Conservation (phyloP, 2,888 invertebrate species). For the Drosophila anomalipes region DNA sequence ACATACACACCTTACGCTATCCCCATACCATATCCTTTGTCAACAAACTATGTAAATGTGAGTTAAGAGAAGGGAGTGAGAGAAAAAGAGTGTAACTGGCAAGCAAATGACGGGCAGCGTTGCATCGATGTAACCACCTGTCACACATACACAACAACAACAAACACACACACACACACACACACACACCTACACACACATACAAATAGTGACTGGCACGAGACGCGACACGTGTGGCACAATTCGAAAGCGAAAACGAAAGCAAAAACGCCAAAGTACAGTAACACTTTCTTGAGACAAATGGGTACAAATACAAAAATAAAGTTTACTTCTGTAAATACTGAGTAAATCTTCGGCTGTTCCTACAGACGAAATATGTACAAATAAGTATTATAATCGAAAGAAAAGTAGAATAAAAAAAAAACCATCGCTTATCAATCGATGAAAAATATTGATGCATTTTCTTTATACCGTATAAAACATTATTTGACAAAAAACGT, state of each 20-base stretch:
- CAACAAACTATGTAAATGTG: slow-evolving; percentile 6
- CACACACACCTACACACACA: slow-evolving; percentile 3
- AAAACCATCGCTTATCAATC: background rate
- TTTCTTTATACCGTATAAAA: background rate
- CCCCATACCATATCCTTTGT: background rate
- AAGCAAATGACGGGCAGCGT: slow-evolving; percentile 51
- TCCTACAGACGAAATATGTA: background rate
- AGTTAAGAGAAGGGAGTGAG: slow-evolving; percentile 18
- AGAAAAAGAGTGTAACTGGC: slow-evolving; percentile 20
- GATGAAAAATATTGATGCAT: background rate
- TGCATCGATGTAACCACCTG: slow-evolving; percentile 78
- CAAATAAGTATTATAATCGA: background rate
- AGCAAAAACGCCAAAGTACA: slow-evolving; percentile 31
- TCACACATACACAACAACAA: slow-evolving; percentile 55
- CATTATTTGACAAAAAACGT: background rate
- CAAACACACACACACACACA: slow-evolving; percentile 8
- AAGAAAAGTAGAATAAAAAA: background rate
- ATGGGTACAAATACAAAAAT: background rate
- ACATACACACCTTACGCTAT: background rate
- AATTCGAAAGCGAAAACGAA: slow-evolving; percentile 21
- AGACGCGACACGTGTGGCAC: slow-evolving; percentile 26
- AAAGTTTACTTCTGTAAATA: background rate
- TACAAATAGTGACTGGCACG: slow-evolving; percentile 22
- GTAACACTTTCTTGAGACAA: slow-evolving; percentile 12
- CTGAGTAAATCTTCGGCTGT: background rate